phyloP scores from a whole-genome alignment of 2,888 invertebrate species.

The Hypomecis atomaria region DNA sequence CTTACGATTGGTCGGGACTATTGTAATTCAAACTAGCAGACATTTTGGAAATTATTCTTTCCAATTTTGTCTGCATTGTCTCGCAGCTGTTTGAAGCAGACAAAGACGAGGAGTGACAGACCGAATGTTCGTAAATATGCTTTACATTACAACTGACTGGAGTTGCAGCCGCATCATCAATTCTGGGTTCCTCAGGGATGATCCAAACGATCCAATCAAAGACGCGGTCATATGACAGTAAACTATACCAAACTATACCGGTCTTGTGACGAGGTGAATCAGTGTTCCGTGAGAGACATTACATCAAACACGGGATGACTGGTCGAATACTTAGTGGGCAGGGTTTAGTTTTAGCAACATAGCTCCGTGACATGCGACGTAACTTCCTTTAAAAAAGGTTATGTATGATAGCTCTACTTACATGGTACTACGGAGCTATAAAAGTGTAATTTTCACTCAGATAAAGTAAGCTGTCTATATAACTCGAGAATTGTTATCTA shows the following conservation, averaged over 20 bases:
- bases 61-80: neutral
- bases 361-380: too few species aligned
- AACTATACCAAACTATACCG: conserved; percentile 25
- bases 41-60: conserved; percentile 11
- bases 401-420: too few species aligned
- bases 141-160: conserved; percentile 15
- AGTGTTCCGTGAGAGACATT: neutral
- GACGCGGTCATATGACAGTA: conserved; percentile 35
- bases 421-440: too few species aligned
- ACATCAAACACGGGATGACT: neutral
- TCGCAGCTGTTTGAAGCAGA: conserved; percentile 2
- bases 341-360: too few species aligned
- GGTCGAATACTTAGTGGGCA: too few species aligned
- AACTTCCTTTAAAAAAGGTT: too few species aligned
- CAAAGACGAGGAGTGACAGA: conserved; percentile 4
- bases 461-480: too few species aligned
- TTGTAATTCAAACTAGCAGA: conserved; percentile 7
- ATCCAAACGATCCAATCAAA: conserved; percentile 31
- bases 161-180: conserved; percentile 1
- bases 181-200: conserved; percentile 3
- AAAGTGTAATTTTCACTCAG: too few species aligned
- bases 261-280: conserved; percentile 22
- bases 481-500: too few species aligned
- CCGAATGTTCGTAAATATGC: conserved; percentile 18
- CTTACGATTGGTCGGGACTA: conserved; percentile 13